Percentiles rank a stretch among this genome's conserved stretches.
These are phyloP conservation scores for Xiphorhynchus elegans DNA, from an alignment of 2,113 vertebrate genomes.

Conservation along the genomic window DNA sequence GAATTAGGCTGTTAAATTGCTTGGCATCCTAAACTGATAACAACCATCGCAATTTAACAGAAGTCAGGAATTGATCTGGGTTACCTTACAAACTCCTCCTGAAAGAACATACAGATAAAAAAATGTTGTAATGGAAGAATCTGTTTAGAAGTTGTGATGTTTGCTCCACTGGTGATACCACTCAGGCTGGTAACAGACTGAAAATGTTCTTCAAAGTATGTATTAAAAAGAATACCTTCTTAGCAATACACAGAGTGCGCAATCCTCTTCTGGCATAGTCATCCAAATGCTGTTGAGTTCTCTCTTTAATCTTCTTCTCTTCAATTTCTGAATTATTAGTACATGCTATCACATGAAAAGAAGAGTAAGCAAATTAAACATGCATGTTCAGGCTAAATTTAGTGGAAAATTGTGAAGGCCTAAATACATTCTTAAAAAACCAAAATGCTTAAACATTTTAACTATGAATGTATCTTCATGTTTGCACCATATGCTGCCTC, in stretches of 20 bases:
- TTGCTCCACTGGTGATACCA: neutral
- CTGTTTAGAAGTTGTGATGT: neutral
- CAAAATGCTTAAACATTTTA: neutral
- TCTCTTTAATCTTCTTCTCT: constrained; percentile 70
- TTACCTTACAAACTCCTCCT: neutral
- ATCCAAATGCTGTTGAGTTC: constrained; percentile 88
- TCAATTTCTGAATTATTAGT: constrained; percentile 36
- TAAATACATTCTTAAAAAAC: neutral
- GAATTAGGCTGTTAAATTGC: neutral
- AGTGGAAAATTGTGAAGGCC: neutral
- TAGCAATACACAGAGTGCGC: constrained; percentile 92
- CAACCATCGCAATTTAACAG: neutral
- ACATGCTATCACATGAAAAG: constrained; percentile 30
- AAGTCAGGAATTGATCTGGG: neutral
- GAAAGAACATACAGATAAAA: neutral
- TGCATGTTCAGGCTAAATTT: neutral
- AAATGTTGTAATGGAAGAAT: neutral
- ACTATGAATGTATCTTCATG: neutral
- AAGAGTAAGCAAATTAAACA: neutral
- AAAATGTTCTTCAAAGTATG: neutral
- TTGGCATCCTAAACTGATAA: neutral
- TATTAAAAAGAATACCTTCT: constrained; percentile 78
- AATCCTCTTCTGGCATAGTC: constrained; percentile 88
- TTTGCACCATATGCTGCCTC: neutral
- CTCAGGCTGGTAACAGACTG: neutral